Evolutionary conservation across 35 echinoderm and acorn worm species (phyloP).

Genomic region (Ophiothrix spiculata): DNA sequence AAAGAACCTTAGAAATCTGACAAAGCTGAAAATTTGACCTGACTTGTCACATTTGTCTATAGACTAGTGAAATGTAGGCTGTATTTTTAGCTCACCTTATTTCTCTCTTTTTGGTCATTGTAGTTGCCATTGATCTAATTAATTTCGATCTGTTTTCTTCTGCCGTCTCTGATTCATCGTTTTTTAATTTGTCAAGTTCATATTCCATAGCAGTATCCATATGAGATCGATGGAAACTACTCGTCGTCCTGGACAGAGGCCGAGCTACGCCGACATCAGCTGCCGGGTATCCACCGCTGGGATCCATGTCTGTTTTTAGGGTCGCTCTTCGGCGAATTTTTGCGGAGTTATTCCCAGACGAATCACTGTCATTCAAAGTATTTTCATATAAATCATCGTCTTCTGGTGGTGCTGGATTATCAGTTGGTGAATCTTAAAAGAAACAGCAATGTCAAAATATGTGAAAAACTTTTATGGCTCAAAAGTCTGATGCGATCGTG

Average conservation of each 20-base stretch:
- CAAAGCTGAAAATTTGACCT: no score
- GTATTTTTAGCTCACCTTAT: slow-evolving; percentile 56
- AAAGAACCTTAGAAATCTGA: no score
- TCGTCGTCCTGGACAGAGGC: not conserved
- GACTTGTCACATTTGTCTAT: no score
- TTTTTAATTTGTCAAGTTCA: slow-evolving; percentile 46
- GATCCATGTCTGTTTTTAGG: not conserved
- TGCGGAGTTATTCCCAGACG: not conserved
- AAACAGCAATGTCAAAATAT: no score
- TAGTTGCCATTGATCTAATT: slow-evolving; percentile 41
- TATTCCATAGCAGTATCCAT: slow-evolving; percentile 52
- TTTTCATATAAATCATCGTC: not conserved
- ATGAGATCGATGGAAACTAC: slow-evolving; percentile 31
- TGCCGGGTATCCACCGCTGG: not conserved
- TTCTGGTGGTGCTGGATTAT: not conserved
- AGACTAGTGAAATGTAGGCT: no score
- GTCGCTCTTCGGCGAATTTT: not conserved
- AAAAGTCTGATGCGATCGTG: no score
- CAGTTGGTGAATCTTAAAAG: not conserved
- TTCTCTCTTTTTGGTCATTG: slow-evolving; percentile 39
- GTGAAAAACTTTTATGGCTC: no score
- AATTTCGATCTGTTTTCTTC: slow-evolving; percentile 45
- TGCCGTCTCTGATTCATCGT: slow-evolving; percentile 31
- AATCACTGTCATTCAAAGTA: not conserved
- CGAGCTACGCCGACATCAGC: not conserved